phyloP scores from a whole-genome alignment of 1,140 invertebrate species.

The Subanguina moxae region DNA sequence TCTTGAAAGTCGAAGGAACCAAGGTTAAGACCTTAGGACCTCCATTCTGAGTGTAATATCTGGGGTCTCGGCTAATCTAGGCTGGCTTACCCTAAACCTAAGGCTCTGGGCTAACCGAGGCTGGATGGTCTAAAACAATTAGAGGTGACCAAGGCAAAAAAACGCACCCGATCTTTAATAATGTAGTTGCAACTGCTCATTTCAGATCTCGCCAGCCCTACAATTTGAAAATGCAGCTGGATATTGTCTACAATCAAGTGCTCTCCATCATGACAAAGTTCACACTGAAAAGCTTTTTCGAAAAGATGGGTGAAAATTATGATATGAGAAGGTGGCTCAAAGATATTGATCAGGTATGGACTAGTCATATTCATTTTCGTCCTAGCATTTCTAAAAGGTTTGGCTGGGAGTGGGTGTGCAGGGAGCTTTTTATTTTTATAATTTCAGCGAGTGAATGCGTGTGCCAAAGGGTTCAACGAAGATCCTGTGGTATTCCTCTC shows the following conservation, averaged over 20 bases:
- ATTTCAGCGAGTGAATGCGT: conserved; percentile 35
- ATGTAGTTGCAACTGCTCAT: neutral
- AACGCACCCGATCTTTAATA: neutral
- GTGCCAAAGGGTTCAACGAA: conserved; percentile 42
- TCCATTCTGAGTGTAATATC: too few relatives aligned
- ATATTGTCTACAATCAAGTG: conserved; percentile 49
- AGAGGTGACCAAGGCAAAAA: too few relatives aligned
- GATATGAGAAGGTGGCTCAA: conserved; percentile 35
- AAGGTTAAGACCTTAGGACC: too few relatives aligned
- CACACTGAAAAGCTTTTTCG: conserved; percentile 31
- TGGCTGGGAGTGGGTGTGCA: conserved; percentile 8
- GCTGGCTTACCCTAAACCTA: too few relatives aligned
- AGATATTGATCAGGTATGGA: conserved; percentile 8
- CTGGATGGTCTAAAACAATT: too few relatives aligned
- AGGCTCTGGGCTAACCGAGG: too few relatives aligned
- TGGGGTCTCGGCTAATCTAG: too few relatives aligned
- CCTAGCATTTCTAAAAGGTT: neutral
- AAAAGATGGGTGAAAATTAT: conserved; percentile 40
- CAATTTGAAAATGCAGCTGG: conserved; percentile 39
- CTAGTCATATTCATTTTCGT: neutral
- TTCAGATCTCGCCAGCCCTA: conserved; percentile 28
- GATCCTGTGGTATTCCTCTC: conserved; percentile 46
- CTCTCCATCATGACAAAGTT: conserved; percentile 31
- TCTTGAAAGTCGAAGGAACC: too few relatives aligned
- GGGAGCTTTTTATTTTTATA: conserved; percentile 15